Evolutionary conservation across 92 coral and sea anemone genomes (phyloP), one percentile per base, ranked within the genome.

Genomic region (Umimayanthus kanabou): DNA sequence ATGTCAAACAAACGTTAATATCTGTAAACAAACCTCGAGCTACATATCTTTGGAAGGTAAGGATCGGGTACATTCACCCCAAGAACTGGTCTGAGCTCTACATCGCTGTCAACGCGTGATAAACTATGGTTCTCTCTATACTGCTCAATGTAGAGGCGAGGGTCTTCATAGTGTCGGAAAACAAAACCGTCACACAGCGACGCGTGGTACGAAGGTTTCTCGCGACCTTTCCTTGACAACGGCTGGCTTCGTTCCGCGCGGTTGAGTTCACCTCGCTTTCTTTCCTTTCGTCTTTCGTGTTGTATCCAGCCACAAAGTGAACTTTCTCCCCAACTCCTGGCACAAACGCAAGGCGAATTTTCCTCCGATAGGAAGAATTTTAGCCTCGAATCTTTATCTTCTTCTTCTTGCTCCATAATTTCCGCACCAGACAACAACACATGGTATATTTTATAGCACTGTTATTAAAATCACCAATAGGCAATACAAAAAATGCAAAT

Each of bases 41-140:
- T 86, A 40, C 89, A 80, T 57, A 95, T 92, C 90, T 92, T 95
- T 16, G 96, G 98, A 26, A 95, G 88, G 76, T 95, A 95, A 0
- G 98, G 98, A 82, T 95, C 98, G 13, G 98, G 98, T 0, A 93
- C 89, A 78, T 95, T 90, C 9, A 95, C 87, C 4, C 98, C 98
- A 64, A 95, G 87, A 22, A 93, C 93, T 3, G 98, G 94, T n/a
- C 84, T 82, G 76, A 86, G 58, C 78, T 90, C 93, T 18, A 85
- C 58, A 55, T 91, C 98, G 45, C 89, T 88, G 42, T 88, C 96
- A 90, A 93, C 77, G 45, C 88, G 89, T 4, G 93, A 86, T 29
- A 93, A 85, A 30, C 94, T 69, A 80, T 95, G 96, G 49, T 94
- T 95, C 73, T 92, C 95, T 13, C 99, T 93, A 89, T 97, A 97